Base-by-base conservation (phyloP, 2,113 vertebrate genomes). In the Cranoglanis bouderius region DNA sequence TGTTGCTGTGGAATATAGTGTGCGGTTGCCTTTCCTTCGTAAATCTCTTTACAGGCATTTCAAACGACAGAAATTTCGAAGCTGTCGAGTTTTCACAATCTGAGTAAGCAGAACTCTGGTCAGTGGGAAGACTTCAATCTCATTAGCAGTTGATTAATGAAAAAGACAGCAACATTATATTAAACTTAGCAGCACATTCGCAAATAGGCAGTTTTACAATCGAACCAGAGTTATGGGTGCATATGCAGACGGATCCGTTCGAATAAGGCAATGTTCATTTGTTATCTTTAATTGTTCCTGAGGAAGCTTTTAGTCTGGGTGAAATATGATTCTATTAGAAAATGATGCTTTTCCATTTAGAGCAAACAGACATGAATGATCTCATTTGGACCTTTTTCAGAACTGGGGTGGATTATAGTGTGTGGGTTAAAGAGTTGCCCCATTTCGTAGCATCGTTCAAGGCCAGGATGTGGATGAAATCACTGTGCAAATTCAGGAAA, bases 241-340 rank as follows among this genome's bases (percentile, higher is more conserved):
- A 93, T 74, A 87, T 93, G 90, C 88, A 87, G 74, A 75, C 75
- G 89, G 92, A 93, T 94, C 93, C 72, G 90, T 93, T 95, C 89
- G 92, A 94, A 95, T 93, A 90, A 90, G 93, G 90, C 93, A 92
- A 85, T 91, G 93, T 93, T 94, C 94, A 95, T 96, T 95, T 93
- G 93, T 95, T 95, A 94, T 94, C 92, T 94, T 93, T 95, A 95
- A 95, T 96, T 93, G 95, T 95, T 96, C 93, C 92, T 92, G 91
- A 93, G 93, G 93, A 95, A 94, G 95, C 94, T 95, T 95, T 95
- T 96, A 95, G 94, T 90, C 88, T 90, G 92, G 93, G 92, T 94
- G 93, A 95, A 88, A 94, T 85, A 93, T 91, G 93, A 94, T 94
- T 93, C 91, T 92, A 94, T 94, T 95, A 94, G 82, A 94, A 93